Evolutionary conservation across 1,140 invertebrate genomes (phyloP).

Genomic region (Pseudomyrmex sp.): DNA sequence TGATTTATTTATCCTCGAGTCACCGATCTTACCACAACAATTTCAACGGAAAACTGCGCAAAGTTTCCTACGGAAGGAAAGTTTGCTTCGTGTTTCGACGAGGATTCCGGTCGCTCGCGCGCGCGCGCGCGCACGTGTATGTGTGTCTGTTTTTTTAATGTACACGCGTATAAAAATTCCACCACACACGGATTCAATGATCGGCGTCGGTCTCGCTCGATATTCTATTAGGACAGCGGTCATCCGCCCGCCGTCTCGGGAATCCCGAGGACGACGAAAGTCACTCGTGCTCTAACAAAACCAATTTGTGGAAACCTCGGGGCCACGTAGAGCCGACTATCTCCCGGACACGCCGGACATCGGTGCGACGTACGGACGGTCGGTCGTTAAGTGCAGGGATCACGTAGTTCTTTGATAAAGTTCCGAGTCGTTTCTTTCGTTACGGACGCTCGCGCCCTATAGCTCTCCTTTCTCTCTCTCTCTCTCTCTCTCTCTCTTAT

Average conservation of each 20-base stretch:
- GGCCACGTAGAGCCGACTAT: conserved; percentile 69
- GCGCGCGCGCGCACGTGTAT: too few species aligned
- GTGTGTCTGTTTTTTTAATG: conserved; percentile 31
- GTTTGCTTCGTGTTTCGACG: conserved; percentile 1
- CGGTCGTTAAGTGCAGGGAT: conserved; percentile 74
- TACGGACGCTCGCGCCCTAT: conserved; percentile 59
- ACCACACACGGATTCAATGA: background rate
- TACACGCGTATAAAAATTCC: conserved; percentile 16
- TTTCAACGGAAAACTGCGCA: background rate
- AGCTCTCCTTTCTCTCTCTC: conserved; percentile 69
- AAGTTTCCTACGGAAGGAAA: conserved; percentile 11
- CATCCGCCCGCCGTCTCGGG: background rate
- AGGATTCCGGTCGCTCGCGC: background rate
- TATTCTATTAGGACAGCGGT: conserved; percentile 25
- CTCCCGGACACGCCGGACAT: conserved; percentile 47
- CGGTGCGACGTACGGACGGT: conserved; percentile 51
- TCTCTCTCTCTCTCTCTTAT: conserved; percentile 43
- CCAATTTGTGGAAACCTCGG: conserved; percentile 71
- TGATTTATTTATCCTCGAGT: conserved; percentile 16
- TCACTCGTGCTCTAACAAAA: conserved; percentile 70
- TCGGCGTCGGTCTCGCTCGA: background rate
- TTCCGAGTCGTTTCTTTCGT: conserved; percentile 74
- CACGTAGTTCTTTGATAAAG: conserved; percentile 75
- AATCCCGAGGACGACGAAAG: conserved; percentile 53
- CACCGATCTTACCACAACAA: background rate